Base-by-base conservation (phyloP, 1,140 invertebrate species). In the Macrotrachela quadricornifera region DNA sequence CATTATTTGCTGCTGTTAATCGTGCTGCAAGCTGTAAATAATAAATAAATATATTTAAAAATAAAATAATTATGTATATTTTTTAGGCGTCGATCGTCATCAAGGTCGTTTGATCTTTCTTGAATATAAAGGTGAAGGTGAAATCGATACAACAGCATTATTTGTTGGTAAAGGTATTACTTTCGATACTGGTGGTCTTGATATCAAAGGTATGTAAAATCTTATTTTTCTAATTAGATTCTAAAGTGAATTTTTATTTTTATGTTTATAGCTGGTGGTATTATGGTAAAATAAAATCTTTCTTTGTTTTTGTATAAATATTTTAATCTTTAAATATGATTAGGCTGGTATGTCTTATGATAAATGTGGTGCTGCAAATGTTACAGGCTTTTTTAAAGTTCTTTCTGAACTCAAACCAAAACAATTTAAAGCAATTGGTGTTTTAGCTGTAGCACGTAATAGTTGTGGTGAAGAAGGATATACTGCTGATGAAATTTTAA, bases 141-240 rank as follows among this genome's bases (percentile, higher is more conserved):
- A 74, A 58, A 66, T 80, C 43, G 73, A 76, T 16, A 79, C 84
- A 61, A 92, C 87, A 0, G 58, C 92, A 0, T 76, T 86, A 63
- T 64, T 95, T 1, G 85, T 95, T 18, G 90, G 90, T 40, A 95
- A 96, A 75, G 91, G 91, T 46, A 86, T 95, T 14, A 94, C 87
- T 54, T 92, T 87, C 61, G 69, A 71, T 57, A 71, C 69, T 44
- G 69, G 67, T 58, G 69, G 69, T 55, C 79, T 79, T 60, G 85
- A 91, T 69, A 79, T 92, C 58, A 92, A 92, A 71, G 13, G 15
- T n/a, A 45, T 17, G 15, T 45, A 15, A 10, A 30, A 30, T 30
- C 8, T 4, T 4, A 2, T 30, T 30, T 30, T 8, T 30, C 8
- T 30, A 12, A 45, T 45, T 11, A 11, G 2, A 45, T 6, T 45